Evolutionary conservation across 2,888 invertebrate genomes (phyloP).

Genomic region (Phyllotreta cruciferae): DNA sequence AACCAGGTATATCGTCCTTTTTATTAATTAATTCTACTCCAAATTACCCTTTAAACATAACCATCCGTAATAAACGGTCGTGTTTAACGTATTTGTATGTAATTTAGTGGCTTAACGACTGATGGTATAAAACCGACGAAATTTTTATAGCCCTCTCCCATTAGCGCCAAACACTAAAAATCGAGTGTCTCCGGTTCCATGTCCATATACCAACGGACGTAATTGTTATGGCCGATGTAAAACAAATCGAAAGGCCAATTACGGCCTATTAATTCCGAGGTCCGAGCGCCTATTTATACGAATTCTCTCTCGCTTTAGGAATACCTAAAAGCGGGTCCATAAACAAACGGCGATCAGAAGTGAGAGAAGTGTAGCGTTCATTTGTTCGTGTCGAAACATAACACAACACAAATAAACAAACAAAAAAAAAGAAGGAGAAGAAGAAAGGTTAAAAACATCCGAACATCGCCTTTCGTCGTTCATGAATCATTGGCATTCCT

Average conservation of each 20-base stretch:
- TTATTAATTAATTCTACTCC: no score
- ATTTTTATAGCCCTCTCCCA: conserved; percentile 3
- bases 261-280: conserved; percentile 41
- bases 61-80: no score
- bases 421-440: conserved; percentile 26
- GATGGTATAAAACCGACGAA: no score
- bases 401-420: conserved; percentile 56
- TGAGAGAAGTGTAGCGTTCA: conserved; percentile 59
- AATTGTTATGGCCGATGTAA: conserved; percentile 33
- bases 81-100: no score
- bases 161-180: conserved; percentile 8
- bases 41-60: no score
- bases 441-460: conserved; percentile 57
- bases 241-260: conserved; percentile 42
- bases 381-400: conserved; percentile 59
- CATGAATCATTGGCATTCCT: conserved; percentile 61
- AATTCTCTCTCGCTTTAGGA: conserved; percentile 41
- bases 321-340: conserved; percentile 48
- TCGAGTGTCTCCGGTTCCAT: conserved; percentile 13
- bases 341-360: conserved; percentile 55
- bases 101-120: no score
- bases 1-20: no score
- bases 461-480: conserved; percentile 60
- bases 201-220: conserved; percentile 1
- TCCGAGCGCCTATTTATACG: conserved; percentile 40